A percentile compares a stretch with the other conserved stretches of the same genome.
These are phyloP conservation scores for Tadarida brasiliensis DNA, from an alignment of 2,797 vertebrate species.

Conservation along the genomic window DNA sequence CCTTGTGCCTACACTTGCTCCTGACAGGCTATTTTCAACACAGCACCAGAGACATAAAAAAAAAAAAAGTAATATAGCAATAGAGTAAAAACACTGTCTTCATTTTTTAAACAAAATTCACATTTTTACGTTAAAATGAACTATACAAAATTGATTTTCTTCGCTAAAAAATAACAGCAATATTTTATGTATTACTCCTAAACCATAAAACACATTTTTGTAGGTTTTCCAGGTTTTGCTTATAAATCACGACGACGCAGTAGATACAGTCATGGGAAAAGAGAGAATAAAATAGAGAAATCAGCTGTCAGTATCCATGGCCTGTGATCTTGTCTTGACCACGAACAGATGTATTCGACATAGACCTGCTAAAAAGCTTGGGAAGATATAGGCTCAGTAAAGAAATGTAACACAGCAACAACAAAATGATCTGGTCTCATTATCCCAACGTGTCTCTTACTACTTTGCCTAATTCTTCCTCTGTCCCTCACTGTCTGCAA, in stretches of 20 bases:
- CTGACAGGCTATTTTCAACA: too few relatives aligned
- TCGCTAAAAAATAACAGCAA: conserved; percentile 87
- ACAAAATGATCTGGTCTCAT: not conserved
- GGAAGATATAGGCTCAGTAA: conserved; percentile 71
- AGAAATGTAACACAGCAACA: conserved; percentile 84
- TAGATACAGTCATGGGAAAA: conserved; percentile 54
- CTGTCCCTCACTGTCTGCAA: not conserved
- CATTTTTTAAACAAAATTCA: conserved; percentile 87
- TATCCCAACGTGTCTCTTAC: not conserved
- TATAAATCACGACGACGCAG: too few relatives aligned
- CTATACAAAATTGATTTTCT: conserved; percentile 87
- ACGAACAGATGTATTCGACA: conserved; percentile 57
- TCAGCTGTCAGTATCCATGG: not conserved
- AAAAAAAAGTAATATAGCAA: too few relatives aligned
- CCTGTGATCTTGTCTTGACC: conserved; percentile 59
- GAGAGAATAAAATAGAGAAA: not conserved
- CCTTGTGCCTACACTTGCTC: not conserved
- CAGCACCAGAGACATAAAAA: not conserved
- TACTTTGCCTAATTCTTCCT: not conserved
- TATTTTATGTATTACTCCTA: conserved; percentile 83
- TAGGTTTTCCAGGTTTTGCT: too few relatives aligned
- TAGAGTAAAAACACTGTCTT: not conserved
- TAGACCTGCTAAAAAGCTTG: conserved; percentile 67
- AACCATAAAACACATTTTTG: conserved; percentile 76
- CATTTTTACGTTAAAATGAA: conserved; percentile 89